Evolutionary conservation across 1,140 invertebrate genomes (phyloP).

Genomic region (Sinonovacula constricta): DNA sequence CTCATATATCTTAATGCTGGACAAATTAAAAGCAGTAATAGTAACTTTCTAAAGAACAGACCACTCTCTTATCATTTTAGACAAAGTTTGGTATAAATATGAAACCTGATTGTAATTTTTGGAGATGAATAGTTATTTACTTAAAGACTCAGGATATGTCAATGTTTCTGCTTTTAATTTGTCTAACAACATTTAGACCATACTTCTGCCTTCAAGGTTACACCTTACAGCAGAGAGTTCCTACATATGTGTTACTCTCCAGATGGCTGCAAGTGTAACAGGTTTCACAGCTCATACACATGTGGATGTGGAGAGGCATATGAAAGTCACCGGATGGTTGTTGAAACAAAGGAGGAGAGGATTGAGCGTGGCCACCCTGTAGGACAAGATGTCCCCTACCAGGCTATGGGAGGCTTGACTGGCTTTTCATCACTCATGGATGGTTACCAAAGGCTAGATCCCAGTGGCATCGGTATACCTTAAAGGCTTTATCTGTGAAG

Average conservation of each 20-base stretch:
- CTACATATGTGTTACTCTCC: slow-evolving; percentile 37
- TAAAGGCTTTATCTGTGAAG: background rate
- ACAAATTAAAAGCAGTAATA: too few species aligned
- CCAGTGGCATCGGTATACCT: slow-evolving; percentile 59
- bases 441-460: slow-evolving; percentile 78
- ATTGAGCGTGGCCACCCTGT: slow-evolving; percentile 75
- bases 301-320: slow-evolving; percentile 75
- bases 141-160: too few species aligned
- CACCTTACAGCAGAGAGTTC: too few species aligned
- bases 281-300: slow-evolving; percentile 75
- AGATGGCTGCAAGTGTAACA: slow-evolving; percentile 72
- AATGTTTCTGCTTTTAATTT: too few species aligned
- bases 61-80: too few species aligned
- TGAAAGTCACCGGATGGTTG: slow-evolving; percentile 72
- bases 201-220: too few species aligned
- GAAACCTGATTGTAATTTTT: too few species aligned
- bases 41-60: too few species aligned
- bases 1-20: too few species aligned
- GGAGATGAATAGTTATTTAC: too few species aligned
- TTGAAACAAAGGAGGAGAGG: slow-evolving; percentile 76
- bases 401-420: slow-evolving; percentile 79
- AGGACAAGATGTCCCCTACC: slow-evolving; percentile 73
- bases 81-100: too few species aligned
- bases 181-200: too few species aligned
- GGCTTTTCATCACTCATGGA: slow-evolving; percentile 78